Base-by-base conservation (phyloP, 2,797 vertebrate genomes). In the Sebastes jordani region DNA sequence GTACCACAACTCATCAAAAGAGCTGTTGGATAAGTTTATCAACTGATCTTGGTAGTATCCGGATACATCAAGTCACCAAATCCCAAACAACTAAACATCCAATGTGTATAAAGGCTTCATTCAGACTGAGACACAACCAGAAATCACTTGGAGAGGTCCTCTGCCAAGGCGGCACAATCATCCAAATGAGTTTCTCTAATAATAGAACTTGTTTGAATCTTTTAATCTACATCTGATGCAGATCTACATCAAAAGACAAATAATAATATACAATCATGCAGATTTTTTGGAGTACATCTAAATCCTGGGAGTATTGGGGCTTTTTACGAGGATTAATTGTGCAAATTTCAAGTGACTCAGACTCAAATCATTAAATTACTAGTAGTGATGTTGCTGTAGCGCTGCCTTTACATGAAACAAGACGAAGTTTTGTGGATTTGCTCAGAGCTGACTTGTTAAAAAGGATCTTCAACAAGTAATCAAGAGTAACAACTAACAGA, bases 121-220 rank as follows among this genome's bases (percentile, higher is more conserved):
- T 71, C 30, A 63, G 49, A 59, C 13, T 10, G 11, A 71, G 29
- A 61, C 38, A 22, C 49, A 54, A n/a, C 3, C 38, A 42, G n/a
- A 65, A 55, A 71, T 11, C 3, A 32, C 18, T 36, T 58, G 59
- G 27, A 74, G 55, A 46, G 5, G 2, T 0, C 6, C 2, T 36
- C 49, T n/a, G 70, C 49, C 36, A 34, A 65, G 55, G 32, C 11
- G 6, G 34, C 60, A 22, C 60, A n/a, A 52, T 1, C 42, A 32
- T 77, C 71, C 30, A 78, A 71, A 78, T 60, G 6, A 81, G 34
- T 70, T 46, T 1, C 36, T 74, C 42, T 58, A 54, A 65, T 59
- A 72, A 76, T 61, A 77, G n/a, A 61, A 77, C 25, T 7, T 11
- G 18, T 70, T 49, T 16, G 29, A 71, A 77, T 55, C 70, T 52